A percentile compares a stretch with the other conserved stretches of the same genome.
Evolutionary conservation across 2,888 invertebrate genomes (phyloP).

Genomic region (Cyclophora punctaria): DNA sequence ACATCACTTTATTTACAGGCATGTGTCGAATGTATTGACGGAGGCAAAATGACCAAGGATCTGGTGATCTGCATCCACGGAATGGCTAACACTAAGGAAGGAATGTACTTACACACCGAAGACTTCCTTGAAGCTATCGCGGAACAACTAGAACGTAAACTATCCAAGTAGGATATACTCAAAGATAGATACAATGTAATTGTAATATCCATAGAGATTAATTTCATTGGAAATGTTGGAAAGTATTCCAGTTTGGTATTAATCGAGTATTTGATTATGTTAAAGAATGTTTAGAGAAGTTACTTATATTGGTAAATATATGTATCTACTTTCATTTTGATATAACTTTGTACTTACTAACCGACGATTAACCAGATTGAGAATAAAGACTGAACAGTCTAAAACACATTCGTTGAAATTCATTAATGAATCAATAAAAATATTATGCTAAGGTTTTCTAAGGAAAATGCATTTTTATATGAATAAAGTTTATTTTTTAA

Average conservation of each 20-base stretch:
- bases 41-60: slow-evolving; percentile 92
- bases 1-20: slow-evolving; percentile 58
- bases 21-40: slow-evolving; percentile 87
- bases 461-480: slow-evolving; percentile 9
- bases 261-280: no score
- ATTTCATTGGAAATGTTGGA: no score
- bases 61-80: slow-evolving; percentile 91
- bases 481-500: slow-evolving; percentile 15
- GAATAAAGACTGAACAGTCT: slow-evolving; percentile 10
- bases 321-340: no score
- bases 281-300: no score
- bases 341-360: no score
- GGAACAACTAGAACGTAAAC: slow-evolving; percentile 78
- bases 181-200: no score
- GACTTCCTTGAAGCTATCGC: slow-evolving; percentile 90
- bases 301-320: no score
- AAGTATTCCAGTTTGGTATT: no score
- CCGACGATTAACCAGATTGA: neutral
- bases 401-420: neutral
- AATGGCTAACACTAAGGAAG: slow-evolving; percentile 84
- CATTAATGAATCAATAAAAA: no score
- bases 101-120: slow-evolving; percentile 88
- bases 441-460: neutral
- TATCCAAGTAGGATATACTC: slow-evolving; percentile 37
- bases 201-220: no score